Evolutionary conservation across 2,888 invertebrate genomes (phyloP).

Genomic region (Pyrocoelia pectoralis): DNA sequence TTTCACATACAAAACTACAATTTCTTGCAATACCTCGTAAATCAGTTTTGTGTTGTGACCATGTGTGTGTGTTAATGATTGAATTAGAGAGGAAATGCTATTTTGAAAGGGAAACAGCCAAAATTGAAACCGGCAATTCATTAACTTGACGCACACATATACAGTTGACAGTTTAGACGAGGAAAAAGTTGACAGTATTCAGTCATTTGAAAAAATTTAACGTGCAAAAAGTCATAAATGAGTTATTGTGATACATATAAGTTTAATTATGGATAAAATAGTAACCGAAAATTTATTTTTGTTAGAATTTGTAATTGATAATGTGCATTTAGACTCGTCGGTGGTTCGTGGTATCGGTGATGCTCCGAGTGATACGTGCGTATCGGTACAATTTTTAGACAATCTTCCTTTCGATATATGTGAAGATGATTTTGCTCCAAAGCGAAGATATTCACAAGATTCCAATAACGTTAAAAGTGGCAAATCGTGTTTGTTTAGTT

Average conservation of each 20-base stretch:
- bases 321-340: constrained; percentile 48
- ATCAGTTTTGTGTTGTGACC: no score
- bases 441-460: constrained; percentile 52
- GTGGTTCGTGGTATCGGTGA: constrained; percentile 53
- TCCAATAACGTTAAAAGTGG: constrained; percentile 65
- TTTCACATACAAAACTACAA: no score
- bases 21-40: no score
- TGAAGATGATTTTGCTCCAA: constrained; percentile 64
- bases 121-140: no score
- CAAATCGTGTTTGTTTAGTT: constrained; percentile 73
- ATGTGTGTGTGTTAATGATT: no score
- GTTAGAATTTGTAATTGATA: constrained; percentile 70
- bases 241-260: constrained; percentile 18
- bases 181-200: no score
- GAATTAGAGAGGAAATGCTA: no score
- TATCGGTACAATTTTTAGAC: constrained; percentile 67
- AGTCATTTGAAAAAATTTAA: constrained; percentile 23
- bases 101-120: no score
- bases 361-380: constrained; percentile 64
- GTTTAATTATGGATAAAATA: constrained; percentile 59
- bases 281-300: constrained; percentile 69
- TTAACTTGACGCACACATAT: no score
- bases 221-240: constrained; percentile 27
- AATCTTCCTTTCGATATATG: constrained; percentile 69
- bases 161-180: no score